A percentile compares a stretch with the other conserved stretches of the same genome.
Conservation (phyloP, 2,888 invertebrate genomes). For the Pterostichus madidus region DNA sequence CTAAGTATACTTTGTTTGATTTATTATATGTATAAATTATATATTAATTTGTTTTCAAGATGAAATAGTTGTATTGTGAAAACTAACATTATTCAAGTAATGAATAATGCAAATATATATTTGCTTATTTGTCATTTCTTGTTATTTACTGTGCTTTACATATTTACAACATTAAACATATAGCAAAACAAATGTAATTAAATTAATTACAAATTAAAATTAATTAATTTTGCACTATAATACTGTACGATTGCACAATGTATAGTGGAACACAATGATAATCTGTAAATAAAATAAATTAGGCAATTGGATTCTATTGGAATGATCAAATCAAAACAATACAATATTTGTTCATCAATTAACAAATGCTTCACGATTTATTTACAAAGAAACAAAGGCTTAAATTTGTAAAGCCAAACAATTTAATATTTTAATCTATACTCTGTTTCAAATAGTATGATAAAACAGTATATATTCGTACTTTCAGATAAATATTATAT, state of each 20-base stretch:
- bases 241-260: not conserved
- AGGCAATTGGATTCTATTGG: conserved; percentile 6
- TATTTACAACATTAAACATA: not conserved
- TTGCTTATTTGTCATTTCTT: conserved; percentile 6
- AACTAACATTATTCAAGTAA: not conserved
- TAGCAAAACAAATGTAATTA: conserved; percentile 14
- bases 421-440: too few relatives aligned
- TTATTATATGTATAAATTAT: too few relatives aligned
- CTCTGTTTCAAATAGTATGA: too few relatives aligned
- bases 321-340: conserved; percentile 12
- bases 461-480: too few relatives aligned
- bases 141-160: conserved; percentile 14
- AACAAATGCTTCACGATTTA: not conserved
- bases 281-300: conserved; percentile 51
- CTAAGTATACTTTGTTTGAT: too few relatives aligned
- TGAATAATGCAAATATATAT: not conserved
- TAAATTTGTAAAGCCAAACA: not conserved
- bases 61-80: too few relatives aligned
- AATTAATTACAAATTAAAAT: conserved; percentile 43
- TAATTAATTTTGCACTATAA: conserved; percentile 29
- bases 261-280: conserved; percentile 18
- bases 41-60: too few relatives aligned
- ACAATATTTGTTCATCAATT: conserved; percentile 25
- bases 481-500: too few relatives aligned
- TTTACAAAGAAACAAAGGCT: not conserved